Conservation (phyloP, 2,113 vertebrate species). For the Desmodus rotundus region DNA sequence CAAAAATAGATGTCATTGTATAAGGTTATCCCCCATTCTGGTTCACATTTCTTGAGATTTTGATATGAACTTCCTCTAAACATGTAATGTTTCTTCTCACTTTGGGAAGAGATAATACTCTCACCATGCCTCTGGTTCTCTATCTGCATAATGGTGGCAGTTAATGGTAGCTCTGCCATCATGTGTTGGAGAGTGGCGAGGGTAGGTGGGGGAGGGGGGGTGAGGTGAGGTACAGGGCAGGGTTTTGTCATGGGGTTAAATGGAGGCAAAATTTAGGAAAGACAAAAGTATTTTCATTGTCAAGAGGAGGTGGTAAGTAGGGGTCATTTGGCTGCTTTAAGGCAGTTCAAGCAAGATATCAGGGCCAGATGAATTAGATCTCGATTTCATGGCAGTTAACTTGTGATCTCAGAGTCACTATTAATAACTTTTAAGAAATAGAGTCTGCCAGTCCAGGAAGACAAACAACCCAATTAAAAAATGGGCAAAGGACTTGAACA, state of each 20-base stretch:
- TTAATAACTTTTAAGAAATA: constrained; percentile 9
- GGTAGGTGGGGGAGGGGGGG: background rate
- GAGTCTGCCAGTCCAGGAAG: too few relatives aligned
- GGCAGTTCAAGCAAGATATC: background rate
- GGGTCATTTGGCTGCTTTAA: background rate
- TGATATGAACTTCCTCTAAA: constrained; percentile 21
- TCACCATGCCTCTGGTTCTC: background rate
- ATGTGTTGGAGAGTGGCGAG: background rate
- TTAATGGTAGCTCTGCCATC: background rate
- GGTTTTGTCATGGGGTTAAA: background rate
- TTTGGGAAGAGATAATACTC: background rate
- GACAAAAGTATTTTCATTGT: background rate
- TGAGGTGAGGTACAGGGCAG: background rate
- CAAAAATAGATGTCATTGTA: background rate
- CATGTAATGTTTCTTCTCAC: background rate
- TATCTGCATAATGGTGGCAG: background rate
- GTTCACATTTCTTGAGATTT: background rate
- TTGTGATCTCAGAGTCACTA: constrained; percentile 11
- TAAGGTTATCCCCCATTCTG: background rate
- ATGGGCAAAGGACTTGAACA: too few relatives aligned
- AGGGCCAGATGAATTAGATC: background rate
- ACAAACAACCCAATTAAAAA: too few relatives aligned
- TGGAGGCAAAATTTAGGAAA: constrained; percentile 13
- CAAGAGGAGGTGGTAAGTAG: background rate
- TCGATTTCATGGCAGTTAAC: background rate